These are phyloP conservation scores for Drosophila testacea DNA, from an alignment of 2,888 invertebrate species.

Conservation along the genomic window DNA sequence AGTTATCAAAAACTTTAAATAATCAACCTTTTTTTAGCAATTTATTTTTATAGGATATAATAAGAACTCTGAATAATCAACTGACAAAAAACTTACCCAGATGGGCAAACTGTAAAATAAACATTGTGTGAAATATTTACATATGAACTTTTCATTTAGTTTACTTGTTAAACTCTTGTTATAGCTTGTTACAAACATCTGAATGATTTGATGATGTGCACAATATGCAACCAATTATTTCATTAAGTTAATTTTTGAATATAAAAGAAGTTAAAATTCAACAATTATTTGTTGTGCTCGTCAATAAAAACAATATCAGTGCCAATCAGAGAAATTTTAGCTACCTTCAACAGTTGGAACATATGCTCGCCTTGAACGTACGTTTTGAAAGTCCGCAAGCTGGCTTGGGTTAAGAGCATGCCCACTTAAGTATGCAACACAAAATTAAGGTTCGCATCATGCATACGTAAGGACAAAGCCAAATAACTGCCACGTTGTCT, in stretches of 20 bases:
- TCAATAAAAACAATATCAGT: slow-evolving; percentile 9
- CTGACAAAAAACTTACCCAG: slow-evolving; percentile 52
- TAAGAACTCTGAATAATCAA: slow-evolving; percentile 52
- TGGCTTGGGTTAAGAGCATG: slow-evolving; percentile 29
- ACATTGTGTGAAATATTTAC: slow-evolving; percentile 69
- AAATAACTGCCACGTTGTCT: slow-evolving; percentile 41
- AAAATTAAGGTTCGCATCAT: slow-evolving; percentile 59
- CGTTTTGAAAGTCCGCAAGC: slow-evolving; percentile 31
- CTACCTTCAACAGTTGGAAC: slow-evolving; percentile 2
- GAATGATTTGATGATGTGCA: neutral
- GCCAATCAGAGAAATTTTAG: slow-evolving; percentile 18
- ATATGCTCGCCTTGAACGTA: slow-evolving; percentile 27
- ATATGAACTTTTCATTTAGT: slow-evolving; percentile 61
- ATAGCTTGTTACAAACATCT: slow-evolving; percentile 25
- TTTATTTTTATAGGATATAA: slow-evolving; percentile 1
- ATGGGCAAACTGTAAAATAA: slow-evolving; percentile 57
- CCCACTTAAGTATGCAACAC: slow-evolving; percentile 76
- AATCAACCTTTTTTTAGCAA: neutral
- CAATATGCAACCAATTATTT: too few relatives aligned
- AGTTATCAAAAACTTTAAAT: neutral
- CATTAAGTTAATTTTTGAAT: too few relatives aligned
- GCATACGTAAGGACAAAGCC: slow-evolving; percentile 60
- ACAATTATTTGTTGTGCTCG: too few relatives aligned
- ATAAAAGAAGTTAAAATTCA: too few relatives aligned
- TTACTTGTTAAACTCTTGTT: slow-evolving; percentile 35